A percentile compares a stretch with the other conserved stretches of the same genome.
These are phyloP conservation scores for Parascotia fuliginaria DNA, from an alignment of 2,888 invertebrate genomes.

Conservation along the genomic window DNA sequence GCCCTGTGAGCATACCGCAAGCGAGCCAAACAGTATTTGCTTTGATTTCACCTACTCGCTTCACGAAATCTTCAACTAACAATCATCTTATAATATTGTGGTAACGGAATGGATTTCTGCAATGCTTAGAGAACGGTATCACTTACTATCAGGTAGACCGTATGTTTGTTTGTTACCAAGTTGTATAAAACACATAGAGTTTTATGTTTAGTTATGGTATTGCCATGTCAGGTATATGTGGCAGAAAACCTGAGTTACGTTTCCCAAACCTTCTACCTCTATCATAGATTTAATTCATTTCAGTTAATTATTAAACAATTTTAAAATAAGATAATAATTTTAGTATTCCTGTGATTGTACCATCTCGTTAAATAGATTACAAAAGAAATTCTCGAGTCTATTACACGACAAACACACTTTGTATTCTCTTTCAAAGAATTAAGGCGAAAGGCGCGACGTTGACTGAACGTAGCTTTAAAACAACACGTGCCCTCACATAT, in stretches of 20 bases:
- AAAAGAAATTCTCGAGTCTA: background rate
- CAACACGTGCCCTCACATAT: background rate
- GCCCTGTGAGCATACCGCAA: constrained; percentile 9
- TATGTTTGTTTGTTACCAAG: too few relatives aligned
- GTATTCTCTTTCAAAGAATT: background rate
- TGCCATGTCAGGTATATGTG: too few relatives aligned
- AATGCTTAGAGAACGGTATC: background rate
- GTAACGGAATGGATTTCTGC: background rate
- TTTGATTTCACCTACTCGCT: constrained; percentile 46
- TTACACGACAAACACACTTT: background rate
- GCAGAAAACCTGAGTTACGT: too few relatives aligned
- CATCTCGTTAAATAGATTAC: too few relatives aligned
- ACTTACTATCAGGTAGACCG: too few relatives aligned
- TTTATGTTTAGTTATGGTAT: too few relatives aligned
- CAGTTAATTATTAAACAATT: too few relatives aligned
- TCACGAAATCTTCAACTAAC: constrained; percentile 31
- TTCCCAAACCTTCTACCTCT: too few relatives aligned
- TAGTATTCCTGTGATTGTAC: too few relatives aligned
- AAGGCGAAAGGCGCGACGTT: background rate
- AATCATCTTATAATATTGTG: constrained; percentile 14
- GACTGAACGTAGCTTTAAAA: background rate
- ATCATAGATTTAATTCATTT: too few relatives aligned
- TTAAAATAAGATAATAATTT: too few relatives aligned
- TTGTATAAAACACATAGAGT: too few relatives aligned
- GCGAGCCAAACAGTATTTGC: constrained; percentile 38